Evolutionary conservation across 2,797 vertebrate species (phyloP).

Genomic region (Schizothorax lantsangensis): DNA sequence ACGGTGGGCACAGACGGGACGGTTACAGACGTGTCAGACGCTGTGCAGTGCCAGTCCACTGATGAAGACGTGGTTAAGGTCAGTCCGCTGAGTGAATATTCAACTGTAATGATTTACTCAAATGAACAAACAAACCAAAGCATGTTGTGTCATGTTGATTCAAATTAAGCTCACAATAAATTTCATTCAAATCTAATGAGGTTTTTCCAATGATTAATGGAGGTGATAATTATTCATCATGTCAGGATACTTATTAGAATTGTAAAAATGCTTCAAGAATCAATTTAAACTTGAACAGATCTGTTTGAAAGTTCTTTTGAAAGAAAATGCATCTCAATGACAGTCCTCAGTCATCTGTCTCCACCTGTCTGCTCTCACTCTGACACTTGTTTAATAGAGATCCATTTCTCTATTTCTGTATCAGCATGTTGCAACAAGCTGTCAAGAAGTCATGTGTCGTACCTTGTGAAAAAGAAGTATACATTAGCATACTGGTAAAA

Average conservation of each 20-base stretch:
- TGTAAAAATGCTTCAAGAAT: neutral
- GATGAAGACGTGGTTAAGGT: slow-evolving; percentile 94
- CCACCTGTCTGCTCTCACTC: slow-evolving; percentile 1
- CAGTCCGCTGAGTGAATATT: slow-evolving; percentile 59
- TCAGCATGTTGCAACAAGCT: neutral
- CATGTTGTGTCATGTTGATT: neutral
- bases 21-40: slow-evolving; percentile 88
- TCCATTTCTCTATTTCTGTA: neutral
- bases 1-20: slow-evolving; percentile 83
- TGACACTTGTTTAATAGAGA: neutral
- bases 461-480: neutral
- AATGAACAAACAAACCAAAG: neutral
- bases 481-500: neutral
- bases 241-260: neutral
- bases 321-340: neutral
- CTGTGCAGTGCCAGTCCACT: slow-evolving; percentile 85
- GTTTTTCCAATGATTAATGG: slow-evolving; percentile 9
- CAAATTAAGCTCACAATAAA: slow-evolving; percentile 1
- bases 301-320: neutral
- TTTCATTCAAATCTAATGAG: neutral
- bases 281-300: neutral
- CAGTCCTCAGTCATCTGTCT: neutral
- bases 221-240: slow-evolving; percentile 10
- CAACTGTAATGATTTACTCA: neutral
- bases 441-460: neutral